phyloP scores from a whole-genome alignment of 2,888 invertebrate genomes.

The Scaptomyza caliginosa region DNA sequence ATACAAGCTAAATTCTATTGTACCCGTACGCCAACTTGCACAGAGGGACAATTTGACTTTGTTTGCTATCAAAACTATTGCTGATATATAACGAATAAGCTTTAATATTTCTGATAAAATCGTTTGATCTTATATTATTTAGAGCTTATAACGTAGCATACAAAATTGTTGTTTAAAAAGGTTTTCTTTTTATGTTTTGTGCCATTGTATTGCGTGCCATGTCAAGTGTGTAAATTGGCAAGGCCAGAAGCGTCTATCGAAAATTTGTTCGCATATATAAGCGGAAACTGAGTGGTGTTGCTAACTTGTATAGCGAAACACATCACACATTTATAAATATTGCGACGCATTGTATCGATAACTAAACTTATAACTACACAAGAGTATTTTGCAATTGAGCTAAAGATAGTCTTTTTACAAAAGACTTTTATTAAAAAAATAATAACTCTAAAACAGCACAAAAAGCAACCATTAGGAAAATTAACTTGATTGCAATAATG shows the following conservation, averaged over 20 bases:
- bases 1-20: background rate
- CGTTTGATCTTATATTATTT: too few relatives aligned
- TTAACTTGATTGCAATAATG: too few relatives aligned
- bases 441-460: too few relatives aligned
- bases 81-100: too few relatives aligned
- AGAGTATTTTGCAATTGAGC: too few relatives aligned
- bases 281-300: conserved; percentile 24
- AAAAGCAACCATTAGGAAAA: too few relatives aligned
- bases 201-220: conserved; percentile 12
- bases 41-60: background rate
- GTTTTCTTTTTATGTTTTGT: background rate
- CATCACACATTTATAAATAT: conserved; percentile 1
- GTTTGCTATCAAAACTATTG: background rate
- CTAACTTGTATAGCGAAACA: conserved; percentile 1
- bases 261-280: conserved; percentile 46
- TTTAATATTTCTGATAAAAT: too few relatives aligned
- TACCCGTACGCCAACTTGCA: background rate
- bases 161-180: too few relatives aligned
- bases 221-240: conserved; percentile 24
- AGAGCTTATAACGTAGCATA: too few relatives aligned
- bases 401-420: too few relatives aligned
- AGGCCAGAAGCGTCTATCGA: conserved; percentile 33
- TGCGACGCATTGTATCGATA: background rate
- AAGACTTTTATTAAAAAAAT: too few relatives aligned
- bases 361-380: background rate